phyloP scores from a whole-genome alignment of 2,888 invertebrate genomes.

The Eristalis tenax region DNA sequence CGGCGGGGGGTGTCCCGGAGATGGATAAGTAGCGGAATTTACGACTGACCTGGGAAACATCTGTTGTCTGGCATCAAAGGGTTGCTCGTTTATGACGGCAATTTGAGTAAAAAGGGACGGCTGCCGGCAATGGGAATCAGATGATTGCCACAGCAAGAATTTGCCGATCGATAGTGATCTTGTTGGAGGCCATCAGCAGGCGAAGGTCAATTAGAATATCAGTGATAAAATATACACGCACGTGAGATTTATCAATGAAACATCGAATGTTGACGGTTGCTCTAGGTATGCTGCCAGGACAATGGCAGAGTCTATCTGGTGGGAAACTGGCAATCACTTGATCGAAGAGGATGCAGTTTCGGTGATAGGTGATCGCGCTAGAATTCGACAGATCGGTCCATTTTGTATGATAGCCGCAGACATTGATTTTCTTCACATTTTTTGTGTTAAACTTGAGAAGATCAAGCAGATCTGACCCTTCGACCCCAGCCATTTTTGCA shows the following conservation, averaged over 20 bases:
- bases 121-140: background rate
- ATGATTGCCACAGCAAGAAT: background rate
- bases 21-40: slow-evolving; percentile 7
- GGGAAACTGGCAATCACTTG: too few relatives aligned
- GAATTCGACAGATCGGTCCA: too few relatives aligned
- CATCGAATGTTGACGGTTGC: background rate
- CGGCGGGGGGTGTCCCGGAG: background rate
- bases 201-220: background rate
- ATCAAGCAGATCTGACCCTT: too few relatives aligned
- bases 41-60: background rate
- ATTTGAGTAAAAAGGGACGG: background rate
- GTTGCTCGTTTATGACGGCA: background rate
- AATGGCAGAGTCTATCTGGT: background rate
- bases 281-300: background rate
- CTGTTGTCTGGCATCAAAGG: slow-evolving; percentile 1
- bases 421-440: too few relatives aligned
- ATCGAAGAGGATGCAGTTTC: too few relatives aligned
- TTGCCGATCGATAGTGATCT: background rate
- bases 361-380: too few relatives aligned
- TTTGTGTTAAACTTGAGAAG: too few relatives aligned
- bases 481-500: too few relatives aligned
- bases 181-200: background rate
- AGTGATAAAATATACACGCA: background rate
- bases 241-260: background rate
- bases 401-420: too few relatives aligned